Percentiles rank a stretch among this genome's conserved stretches.
Evolutionary conservation across 2,797 vertebrate genomes (phyloP).

Genomic region (Xiphorhynchus erythropygius): DNA sequence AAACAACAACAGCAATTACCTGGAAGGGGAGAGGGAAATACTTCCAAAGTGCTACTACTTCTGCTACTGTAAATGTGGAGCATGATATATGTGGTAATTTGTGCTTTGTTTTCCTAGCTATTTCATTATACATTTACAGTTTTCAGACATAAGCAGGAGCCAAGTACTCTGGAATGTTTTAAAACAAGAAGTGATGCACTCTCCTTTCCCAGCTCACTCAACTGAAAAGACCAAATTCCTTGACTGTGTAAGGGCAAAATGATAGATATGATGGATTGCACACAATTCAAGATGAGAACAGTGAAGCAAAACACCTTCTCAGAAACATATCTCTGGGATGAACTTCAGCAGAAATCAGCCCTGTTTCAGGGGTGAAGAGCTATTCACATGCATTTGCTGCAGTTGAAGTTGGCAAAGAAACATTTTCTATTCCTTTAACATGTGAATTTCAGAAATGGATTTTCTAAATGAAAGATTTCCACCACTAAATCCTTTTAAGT

Average conservation of each 20-base stretch:
- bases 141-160: neutral
- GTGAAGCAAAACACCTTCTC: slow-evolving; percentile 26
- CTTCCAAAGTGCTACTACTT: neutral
- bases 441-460: slow-evolving; percentile 66
- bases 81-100: slow-evolving; percentile 46
- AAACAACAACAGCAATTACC: neutral
- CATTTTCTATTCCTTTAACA: slow-evolving; percentile 65
- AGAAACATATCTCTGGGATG: slow-evolving; percentile 9
- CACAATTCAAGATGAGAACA: slow-evolving; percentile 20
- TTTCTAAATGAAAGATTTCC: slow-evolving; percentile 74
- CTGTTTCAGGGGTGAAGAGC: slow-evolving; percentile 23
- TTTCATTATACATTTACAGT: slow-evolving; percentile 51
- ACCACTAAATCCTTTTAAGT: slow-evolving; percentile 75
- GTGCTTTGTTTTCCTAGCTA: slow-evolving; percentile 41
- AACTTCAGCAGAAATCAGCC: slow-evolving; percentile 46
- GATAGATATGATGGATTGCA: neutral
- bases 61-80: neutral
- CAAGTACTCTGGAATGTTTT: slow-evolving; percentile 23
- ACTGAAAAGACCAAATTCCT: slow-evolving; percentile 30
- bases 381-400: slow-evolving; percentile 17
- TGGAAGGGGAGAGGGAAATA: neutral
- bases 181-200: slow-evolving; percentile 23
- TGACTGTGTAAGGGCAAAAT: slow-evolving; percentile 35
- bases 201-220: slow-evolving; percentile 19
- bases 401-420: slow-evolving; percentile 60